Conservation (phyloP, 2,113 vertebrate genomes). For the Oryzias javanicus region DNA sequence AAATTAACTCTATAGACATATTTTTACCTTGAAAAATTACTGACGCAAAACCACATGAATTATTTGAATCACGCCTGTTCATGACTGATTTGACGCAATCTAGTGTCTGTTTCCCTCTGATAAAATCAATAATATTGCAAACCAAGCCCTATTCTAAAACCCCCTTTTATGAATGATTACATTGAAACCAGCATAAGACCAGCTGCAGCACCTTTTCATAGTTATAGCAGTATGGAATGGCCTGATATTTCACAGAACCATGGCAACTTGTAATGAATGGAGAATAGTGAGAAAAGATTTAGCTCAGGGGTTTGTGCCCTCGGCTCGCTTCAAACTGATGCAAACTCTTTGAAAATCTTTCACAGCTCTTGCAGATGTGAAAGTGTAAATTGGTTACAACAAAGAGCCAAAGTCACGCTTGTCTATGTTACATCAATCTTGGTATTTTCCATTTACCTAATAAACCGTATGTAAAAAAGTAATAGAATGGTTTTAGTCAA, state of each 20-base stretch:
- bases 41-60: slow-evolving; percentile 3
- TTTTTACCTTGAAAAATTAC: neutral
- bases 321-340: slow-evolving; percentile 60
- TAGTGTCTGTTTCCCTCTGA: slow-evolving; percentile 1
- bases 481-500: too few relatives aligned
- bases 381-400: slow-evolving; percentile 1
- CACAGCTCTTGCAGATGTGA: slow-evolving; percentile 6
- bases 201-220: neutral
- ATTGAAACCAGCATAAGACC: slow-evolving; percentile 30
- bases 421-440: too few relatives aligned
- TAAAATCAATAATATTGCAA: slow-evolving; percentile 14
- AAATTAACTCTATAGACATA: too few relatives aligned
- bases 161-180: slow-evolving; percentile 20
- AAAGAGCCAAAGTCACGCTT: too few relatives aligned
- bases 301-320: slow-evolving; percentile 35
- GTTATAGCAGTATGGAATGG: slow-evolving; percentile 10
- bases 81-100: neutral
- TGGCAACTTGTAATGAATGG: slow-evolving; percentile 41
- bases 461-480: too few relatives aligned
- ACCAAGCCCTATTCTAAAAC: neutral
- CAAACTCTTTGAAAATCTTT: slow-evolving; percentile 63
- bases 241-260: slow-evolving; percentile 27
- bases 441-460: too few relatives aligned
- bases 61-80: slow-evolving; percentile 3
- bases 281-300: slow-evolving; percentile 52